Evolutionary conservation across 2,888 invertebrate genomes (phyloP).

Genomic region (Platyscelio sp.): DNA sequence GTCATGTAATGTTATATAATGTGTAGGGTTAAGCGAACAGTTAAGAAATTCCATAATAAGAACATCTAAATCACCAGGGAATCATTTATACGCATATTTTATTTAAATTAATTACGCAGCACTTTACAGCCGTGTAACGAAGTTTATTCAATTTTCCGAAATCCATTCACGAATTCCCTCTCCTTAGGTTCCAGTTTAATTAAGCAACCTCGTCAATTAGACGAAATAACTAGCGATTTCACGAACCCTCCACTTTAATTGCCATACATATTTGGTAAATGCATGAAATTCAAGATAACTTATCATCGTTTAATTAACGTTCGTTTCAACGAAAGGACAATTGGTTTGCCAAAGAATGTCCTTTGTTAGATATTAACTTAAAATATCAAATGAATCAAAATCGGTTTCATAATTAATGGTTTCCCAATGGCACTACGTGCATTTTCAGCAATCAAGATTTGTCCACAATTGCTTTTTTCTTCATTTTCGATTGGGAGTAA

Average conservation of each 20-base stretch:
- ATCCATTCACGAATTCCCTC: background rate
- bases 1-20: too few species aligned
- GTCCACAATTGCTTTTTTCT: background rate
- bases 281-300: conserved; percentile 11
- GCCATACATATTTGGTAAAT: conserved; percentile 15
- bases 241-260: conserved; percentile 1
- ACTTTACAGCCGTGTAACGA: too few species aligned
- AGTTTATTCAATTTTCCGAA: background rate
- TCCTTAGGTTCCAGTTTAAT: background rate
- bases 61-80: too few species aligned
- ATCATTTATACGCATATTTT: too few species aligned
- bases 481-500: background rate
- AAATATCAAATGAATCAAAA: background rate
- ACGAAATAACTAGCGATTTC: conserved; percentile 3
- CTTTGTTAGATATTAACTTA: background rate
- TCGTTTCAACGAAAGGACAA: conserved; percentile 8
- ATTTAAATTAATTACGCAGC: too few species aligned
- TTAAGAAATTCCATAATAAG: too few species aligned
- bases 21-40: too few species aligned
- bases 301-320: conserved; percentile 12
- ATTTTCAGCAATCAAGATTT: background rate
- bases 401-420: background rate
- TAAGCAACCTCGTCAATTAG: conserved; percentile 5
- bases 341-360: conserved; percentile 14
- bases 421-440: background rate